Conservation (phyloP, 2,888 invertebrate genomes). For the Corbicula japonica region DNA sequence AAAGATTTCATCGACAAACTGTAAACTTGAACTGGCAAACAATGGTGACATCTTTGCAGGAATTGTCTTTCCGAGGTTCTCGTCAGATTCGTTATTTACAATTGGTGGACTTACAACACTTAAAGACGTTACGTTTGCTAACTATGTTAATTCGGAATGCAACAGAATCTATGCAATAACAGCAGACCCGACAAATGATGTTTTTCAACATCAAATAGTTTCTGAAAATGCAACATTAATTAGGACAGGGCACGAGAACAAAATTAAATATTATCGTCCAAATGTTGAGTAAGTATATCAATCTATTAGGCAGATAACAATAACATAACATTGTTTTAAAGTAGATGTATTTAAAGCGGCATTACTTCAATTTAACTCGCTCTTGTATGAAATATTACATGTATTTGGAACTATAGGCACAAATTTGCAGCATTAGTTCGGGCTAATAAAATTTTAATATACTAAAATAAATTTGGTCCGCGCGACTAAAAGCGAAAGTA, state of each 20-base stretch:
- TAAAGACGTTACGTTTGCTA: conserved; percentile 68
- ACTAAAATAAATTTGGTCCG: no score
- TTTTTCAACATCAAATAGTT: conserved; percentile 77
- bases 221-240: conserved; percentile 42
- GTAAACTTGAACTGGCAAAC: conserved; percentile 65
- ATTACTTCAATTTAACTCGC: no score
- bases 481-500: no score
- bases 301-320: no score
- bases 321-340: no score
- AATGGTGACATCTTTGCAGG: conserved; percentile 71
- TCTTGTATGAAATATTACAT: no score
- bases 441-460: no score
- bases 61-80: conserved; percentile 74
- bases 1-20: conserved; percentile 75
- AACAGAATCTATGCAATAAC: conserved; percentile 63
- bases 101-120: conserved; percentile 66
- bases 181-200: conserved; percentile 77
- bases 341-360: no score
- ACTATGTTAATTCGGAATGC: conserved; percentile 60
- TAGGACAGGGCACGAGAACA: conserved; percentile 68
- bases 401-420: no score
- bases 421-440: no score
- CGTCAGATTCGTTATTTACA: conserved; percentile 72
- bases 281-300: conserved; percentile 75
- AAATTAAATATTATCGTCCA: conserved; percentile 77